Evolutionary conservation across 2,797 vertebrate genomes (phyloP), one percentile per base, ranked within the genome.

Genomic region (Botia kubotai): DNA sequence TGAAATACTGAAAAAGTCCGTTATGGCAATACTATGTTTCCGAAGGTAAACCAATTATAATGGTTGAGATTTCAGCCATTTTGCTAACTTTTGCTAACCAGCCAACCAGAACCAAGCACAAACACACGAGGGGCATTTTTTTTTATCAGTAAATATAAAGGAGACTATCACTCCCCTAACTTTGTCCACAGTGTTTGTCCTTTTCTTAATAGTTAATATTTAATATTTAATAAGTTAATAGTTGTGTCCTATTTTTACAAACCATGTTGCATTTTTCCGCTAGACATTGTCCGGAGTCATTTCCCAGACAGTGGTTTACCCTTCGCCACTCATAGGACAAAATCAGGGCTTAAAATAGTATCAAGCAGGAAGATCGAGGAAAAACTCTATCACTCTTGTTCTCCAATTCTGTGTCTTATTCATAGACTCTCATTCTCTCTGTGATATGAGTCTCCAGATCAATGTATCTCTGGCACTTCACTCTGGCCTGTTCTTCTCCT

Each of bases 401-500:
- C 91, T 33, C 83, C 36, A 39, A 39, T 39, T 39, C 72, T 52
- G 57, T 53, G 12, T 70, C 26, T 39, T 14, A 17, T 29, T 81
- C 43, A 50, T 33, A 39, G 70, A 36, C 79, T 83, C 87, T 87
- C 81, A 83, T 82, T 82, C 29, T 68, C 85, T 87, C 85, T 90
- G 91, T 69, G 90, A 90, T 86, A 87, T 85, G 86, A 84, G 86
- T 73, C 88, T 85, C 72, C 86, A 84, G 87, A 93, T 93, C 92
- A 89, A 93, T 93, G 91, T 89, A 88, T 88, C 86, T 79, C 83
- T 90, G 89, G 90, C 88, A 89, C 92, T 90, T 92, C 89, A 89
- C 69, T 84, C 68, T 87, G 83, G 89, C 87, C 91, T 88, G 88
- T 82, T 88, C 86, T 69, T 79, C 84, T 66, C 66, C 48, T 89